Percentiles rank a stretch among this genome's conserved stretches.
These are phyloP conservation scores for Ophiodon elongatus DNA, from an alignment of 2,113 vertebrate genomes.

Conservation along the genomic window DNA sequence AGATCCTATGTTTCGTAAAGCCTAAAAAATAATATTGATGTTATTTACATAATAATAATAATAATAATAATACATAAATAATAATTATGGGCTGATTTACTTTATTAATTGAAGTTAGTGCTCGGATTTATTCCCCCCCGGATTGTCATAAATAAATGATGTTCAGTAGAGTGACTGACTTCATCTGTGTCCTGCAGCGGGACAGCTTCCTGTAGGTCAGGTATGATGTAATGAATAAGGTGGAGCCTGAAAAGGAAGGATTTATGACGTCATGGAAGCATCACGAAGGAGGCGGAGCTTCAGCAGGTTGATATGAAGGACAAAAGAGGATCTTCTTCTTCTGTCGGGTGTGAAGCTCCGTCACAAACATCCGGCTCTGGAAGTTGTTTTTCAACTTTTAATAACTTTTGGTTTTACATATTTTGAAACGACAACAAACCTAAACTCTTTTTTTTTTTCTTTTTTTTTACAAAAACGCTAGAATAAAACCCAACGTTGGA, in stretches of 20 bases:
- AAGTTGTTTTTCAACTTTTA: conserved; percentile 46
- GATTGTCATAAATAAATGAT: too few relatives aligned
- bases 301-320: neutral
- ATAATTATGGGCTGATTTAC: too few relatives aligned
- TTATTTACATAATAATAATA: too few relatives aligned
- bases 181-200: too few relatives aligned
- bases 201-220: neutral
- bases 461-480: conserved; percentile 54
- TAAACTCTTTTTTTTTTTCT: conserved; percentile 52
- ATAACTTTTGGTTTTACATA: conserved; percentile 46
- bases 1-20: neutral
- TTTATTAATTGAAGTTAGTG: too few relatives aligned
- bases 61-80: too few relatives aligned
- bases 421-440: conserved; percentile 42
- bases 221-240: neutral
- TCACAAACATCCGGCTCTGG: conserved; percentile 29
- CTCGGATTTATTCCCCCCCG: too few relatives aligned
- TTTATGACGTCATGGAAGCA: neutral
- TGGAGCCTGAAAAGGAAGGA: neutral
- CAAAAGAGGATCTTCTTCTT: neutral
- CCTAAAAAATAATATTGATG: neutral
- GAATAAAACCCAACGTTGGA: conserved; percentile 43
- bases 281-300: neutral
- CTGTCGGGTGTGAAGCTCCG: neutral
- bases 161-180: too few relatives aligned